A percentile compares a stretch with the other conserved stretches of the same genome.
phyloP scores from a whole-genome alignment of 2,888 invertebrate species.

The Drosophila anomalata region DNA sequence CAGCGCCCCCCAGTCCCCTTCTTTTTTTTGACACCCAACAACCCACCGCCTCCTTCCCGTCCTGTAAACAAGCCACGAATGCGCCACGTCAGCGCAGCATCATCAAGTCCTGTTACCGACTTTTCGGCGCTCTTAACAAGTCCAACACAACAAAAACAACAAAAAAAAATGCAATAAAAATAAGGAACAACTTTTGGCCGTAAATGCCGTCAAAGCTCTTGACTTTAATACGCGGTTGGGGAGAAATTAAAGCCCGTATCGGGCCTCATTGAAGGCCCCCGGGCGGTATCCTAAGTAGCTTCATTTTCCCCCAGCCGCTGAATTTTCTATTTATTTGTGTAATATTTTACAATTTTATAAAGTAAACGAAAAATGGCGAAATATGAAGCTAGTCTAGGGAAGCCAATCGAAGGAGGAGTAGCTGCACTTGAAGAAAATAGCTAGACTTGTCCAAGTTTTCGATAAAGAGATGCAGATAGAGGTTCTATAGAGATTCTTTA shows the following conservation, averaged over 20 bases:
- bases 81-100: slow-evolving; percentile 54
- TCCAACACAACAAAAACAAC: slow-evolving; percentile 30
- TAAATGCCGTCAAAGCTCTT: slow-evolving; percentile 62
- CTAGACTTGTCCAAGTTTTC: too few species aligned
- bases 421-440: background rate
- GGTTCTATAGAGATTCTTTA: too few species aligned
- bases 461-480: too few species aligned
- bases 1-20: slow-evolving; percentile 7
- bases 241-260: slow-evolving; percentile 63
- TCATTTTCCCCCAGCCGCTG: slow-evolving; percentile 26
- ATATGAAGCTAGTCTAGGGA: slow-evolving; percentile 50
- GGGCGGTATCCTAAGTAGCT: slow-evolving; percentile 65
- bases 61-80: slow-evolving; percentile 39
- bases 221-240: slow-evolving; percentile 70
- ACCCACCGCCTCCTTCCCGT: background rate
- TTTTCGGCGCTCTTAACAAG: slow-evolving; percentile 48
- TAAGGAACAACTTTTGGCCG: slow-evolving; percentile 25
- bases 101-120: slow-evolving; percentile 48
- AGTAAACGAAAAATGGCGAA: slow-evolving; percentile 61
- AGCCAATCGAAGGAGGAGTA: background rate
- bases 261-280: slow-evolving; percentile 32
- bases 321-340: slow-evolving; percentile 70
- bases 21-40: background rate
- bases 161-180: slow-evolving; percentile 23
- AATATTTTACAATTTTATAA: slow-evolving; percentile 78